These are phyloP conservation scores for Pseudonaja textilis DNA, from an alignment of 2,113 vertebrate genomes.

Conservation along the genomic window DNA sequence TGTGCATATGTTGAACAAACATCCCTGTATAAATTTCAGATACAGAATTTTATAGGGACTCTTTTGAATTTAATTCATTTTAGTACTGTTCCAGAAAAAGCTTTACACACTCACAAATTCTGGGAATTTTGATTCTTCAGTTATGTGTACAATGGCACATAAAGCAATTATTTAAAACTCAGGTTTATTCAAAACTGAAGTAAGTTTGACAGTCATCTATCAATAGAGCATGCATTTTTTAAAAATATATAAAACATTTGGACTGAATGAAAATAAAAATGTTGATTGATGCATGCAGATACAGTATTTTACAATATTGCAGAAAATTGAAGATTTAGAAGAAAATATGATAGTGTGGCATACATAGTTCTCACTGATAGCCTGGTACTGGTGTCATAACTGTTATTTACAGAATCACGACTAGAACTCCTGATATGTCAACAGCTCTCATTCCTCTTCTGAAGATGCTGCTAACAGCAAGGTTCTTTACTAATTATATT, in stretches of 20 bases:
- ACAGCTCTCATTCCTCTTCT: no score
- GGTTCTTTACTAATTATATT: background rate
- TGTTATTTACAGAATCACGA: background rate
- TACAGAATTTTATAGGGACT: background rate
- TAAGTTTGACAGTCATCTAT: background rate
- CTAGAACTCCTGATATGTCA: background rate
- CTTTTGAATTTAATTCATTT: background rate
- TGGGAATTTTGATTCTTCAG: background rate
- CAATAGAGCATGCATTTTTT: background rate
- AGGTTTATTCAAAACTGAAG: slow-evolving; percentile 12
- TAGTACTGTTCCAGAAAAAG: background rate
- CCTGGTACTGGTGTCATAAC: background rate
- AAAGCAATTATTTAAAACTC: background rate
- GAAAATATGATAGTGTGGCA: background rate
- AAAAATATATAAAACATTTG: slow-evolving; percentile 15
- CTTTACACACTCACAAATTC: background rate
- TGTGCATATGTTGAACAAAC: background rate
- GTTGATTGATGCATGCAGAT: background rate
- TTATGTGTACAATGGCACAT: background rate
- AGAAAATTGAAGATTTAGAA: background rate
- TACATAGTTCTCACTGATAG: background rate
- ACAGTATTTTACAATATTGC: background rate
- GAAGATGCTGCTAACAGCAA: background rate
- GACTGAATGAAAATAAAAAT: background rate
- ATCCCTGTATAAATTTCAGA: background rate